These are phyloP conservation scores for Clarias magur DNA, from an alignment of 2,113 vertebrate genomes.

Conservation along the genomic window DNA sequence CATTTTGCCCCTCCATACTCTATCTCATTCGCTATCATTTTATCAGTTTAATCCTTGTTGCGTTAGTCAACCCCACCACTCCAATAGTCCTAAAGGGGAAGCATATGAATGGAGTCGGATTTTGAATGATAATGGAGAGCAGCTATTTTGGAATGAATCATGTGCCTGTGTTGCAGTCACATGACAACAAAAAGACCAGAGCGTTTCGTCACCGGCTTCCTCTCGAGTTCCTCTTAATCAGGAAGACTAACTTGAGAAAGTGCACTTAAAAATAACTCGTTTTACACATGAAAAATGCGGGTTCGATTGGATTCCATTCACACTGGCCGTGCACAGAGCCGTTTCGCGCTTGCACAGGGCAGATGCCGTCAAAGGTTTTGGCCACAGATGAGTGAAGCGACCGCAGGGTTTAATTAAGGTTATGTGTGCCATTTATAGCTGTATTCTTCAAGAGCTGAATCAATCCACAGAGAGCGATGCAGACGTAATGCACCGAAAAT, in stretches of 20 bases:
- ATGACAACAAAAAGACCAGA: constrained; percentile 52
- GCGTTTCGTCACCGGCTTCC: constrained; percentile 68
- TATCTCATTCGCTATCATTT: background rate
- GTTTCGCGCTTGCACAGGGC: background rate
- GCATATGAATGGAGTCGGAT: constrained; percentile 30
- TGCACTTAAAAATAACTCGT: constrained; percentile 68
- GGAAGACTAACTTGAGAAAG: constrained; percentile 70
- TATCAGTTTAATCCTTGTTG: background rate
- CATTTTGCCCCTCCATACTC: background rate
- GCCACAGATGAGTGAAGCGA: background rate
- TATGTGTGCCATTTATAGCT: background rate
- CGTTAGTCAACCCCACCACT: background rate
- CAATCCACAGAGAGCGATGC: background rate
- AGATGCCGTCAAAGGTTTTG: background rate
- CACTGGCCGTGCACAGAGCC: constrained; percentile 6
- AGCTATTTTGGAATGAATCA: constrained; percentile 54
- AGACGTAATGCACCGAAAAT: background rate
- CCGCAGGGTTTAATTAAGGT: background rate
- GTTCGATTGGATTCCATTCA: constrained; percentile 49
- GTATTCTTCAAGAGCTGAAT: background rate
- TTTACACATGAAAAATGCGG: constrained; percentile 57
- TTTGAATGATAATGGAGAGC: constrained; percentile 50
- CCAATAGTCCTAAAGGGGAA: background rate
- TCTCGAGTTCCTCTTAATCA: constrained; percentile 70
- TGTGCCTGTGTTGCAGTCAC: constrained; percentile 61